Conservation (phyloP, 23 tunicate species). For the Trididemnum clinides region DNA sequence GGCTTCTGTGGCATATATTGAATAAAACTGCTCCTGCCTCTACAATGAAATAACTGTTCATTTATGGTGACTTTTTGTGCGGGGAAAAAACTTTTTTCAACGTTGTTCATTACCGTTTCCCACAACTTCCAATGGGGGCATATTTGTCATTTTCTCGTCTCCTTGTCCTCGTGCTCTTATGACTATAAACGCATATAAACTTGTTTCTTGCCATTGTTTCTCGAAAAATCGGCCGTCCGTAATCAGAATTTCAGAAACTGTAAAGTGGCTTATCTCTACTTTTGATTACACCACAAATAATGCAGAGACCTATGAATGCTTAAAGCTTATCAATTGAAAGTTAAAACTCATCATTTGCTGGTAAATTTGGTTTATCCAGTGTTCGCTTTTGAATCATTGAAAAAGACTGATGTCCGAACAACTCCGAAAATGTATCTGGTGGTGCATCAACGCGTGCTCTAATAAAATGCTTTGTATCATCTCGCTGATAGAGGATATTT, state of each 20-base stretch:
- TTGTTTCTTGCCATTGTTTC: slow-evolving; percentile 6
- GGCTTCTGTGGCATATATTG: not conserved
- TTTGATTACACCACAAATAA: slow-evolving; percentile 26
- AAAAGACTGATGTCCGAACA: slow-evolving; percentile 4
- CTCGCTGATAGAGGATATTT: slow-evolving; percentile 15
- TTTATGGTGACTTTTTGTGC: not conserved
- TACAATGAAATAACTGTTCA: slow-evolving; percentile 19
- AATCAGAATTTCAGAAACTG: slow-evolving; percentile 11
- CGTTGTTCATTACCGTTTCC: slow-evolving; percentile 25
- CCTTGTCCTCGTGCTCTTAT: slow-evolving; percentile 14
- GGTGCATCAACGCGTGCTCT: slow-evolving; percentile 17
- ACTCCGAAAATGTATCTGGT: slow-evolving; percentile 1
- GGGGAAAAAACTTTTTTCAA: slow-evolving; percentile 3
- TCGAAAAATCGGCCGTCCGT: not conserved
- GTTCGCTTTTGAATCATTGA: slow-evolving; percentile 28
- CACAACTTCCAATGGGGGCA: slow-evolving; percentile 15
- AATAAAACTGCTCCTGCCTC: slow-evolving; percentile 1
- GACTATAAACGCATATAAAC: not conserved
- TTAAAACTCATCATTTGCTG: slow-evolving; percentile 6
- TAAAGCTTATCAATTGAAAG: slow-evolving; percentile 11
- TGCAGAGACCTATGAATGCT: slow-evolving; percentile 12
- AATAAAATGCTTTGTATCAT: slow-evolving; percentile 3
- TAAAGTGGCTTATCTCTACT: slow-evolving; percentile 18
- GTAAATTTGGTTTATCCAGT: not conserved
- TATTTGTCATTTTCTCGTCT: slow-evolving; percentile 23